Percentiles rank a stretch among this genome's conserved stretches.
Evolutionary conservation across 2,113 vertebrate species (phyloP).

Genomic region (Lycaon pictus): DNA sequence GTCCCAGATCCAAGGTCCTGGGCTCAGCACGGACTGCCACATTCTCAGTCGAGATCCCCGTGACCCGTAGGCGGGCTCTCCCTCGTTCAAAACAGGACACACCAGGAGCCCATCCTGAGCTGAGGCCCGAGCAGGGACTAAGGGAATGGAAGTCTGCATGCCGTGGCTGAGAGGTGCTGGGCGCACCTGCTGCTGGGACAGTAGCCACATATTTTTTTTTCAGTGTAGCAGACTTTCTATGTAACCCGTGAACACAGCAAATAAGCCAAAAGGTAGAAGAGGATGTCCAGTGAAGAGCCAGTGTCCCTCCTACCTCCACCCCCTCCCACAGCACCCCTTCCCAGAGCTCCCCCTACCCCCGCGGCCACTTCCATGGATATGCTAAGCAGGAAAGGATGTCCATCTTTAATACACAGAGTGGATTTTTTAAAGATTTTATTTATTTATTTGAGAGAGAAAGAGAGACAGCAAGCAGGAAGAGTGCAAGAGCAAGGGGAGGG

Average conservation of each 20-base stretch:
- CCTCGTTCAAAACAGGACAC: background rate
- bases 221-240: background rate
- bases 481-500: too few relatives aligned
- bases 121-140: background rate
- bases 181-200: background rate
- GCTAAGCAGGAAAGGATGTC: background rate
- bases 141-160: background rate
- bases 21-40: rapidly evolving
- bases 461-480: too few relatives aligned
- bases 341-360: background rate
- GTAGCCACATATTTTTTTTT: background rate
- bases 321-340: background rate
- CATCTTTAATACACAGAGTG: background rate
- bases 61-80: background rate
- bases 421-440: too few relatives aligned
- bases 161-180: background rate
- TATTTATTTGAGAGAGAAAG: too few relatives aligned
- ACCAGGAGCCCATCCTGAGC: background rate
- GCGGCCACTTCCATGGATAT: background rate
- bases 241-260: background rate
- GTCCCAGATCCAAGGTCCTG: background rate
- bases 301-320: background rate
- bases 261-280: background rate
- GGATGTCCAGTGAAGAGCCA: background rate
- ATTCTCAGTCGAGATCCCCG: background rate